phyloP scores from a whole-genome alignment of 1,140 invertebrate genomes.

The Chrysopa pallens region DNA sequence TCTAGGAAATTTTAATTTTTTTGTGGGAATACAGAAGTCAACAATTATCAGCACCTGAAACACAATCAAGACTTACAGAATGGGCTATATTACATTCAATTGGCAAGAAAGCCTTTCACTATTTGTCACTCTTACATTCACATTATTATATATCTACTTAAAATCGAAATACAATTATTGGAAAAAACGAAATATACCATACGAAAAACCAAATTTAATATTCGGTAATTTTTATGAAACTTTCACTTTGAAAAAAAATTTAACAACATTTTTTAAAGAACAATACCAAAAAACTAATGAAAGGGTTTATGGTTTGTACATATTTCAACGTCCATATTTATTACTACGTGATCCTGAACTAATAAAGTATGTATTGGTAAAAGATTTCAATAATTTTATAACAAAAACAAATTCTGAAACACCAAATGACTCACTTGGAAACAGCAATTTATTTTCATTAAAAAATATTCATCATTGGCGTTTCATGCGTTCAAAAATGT shows the following conservation, averaged over 20 bases:
- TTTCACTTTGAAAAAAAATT: too few relatives aligned
- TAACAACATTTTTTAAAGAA: conserved; percentile 6
- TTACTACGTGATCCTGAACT: conserved; percentile 29
- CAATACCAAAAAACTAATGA: conserved; percentile 12
- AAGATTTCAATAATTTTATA: conserved; percentile 35
- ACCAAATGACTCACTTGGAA: conserved; percentile 25
- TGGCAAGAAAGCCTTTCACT: too few relatives aligned
- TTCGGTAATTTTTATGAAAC: not conserved
- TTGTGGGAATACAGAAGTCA: too few relatives aligned
- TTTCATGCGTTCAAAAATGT: conserved; percentile 18
- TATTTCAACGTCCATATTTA: conserved; percentile 14
- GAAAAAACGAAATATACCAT: not conserved
- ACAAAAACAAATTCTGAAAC: conserved; percentile 26
- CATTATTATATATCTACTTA: too few relatives aligned
- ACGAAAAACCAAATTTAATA: not conserved
- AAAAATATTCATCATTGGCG: conserved; percentile 18
- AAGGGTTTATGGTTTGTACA: conserved; percentile 18
- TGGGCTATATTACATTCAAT: too few relatives aligned
- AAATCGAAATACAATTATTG: not conserved
- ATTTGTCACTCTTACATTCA: too few relatives aligned
- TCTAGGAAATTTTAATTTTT: too few relatives aligned
- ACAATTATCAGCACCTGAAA: too few relatives aligned
- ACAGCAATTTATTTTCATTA: conserved; percentile 14
- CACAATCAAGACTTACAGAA: too few relatives aligned
- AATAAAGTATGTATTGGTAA: conserved; percentile 30